Evolutionary conservation across 2,888 invertebrate genomes (phyloP), one percentile per base, ranked within the genome.

Genomic region (Luperina nickerlii): DNA sequence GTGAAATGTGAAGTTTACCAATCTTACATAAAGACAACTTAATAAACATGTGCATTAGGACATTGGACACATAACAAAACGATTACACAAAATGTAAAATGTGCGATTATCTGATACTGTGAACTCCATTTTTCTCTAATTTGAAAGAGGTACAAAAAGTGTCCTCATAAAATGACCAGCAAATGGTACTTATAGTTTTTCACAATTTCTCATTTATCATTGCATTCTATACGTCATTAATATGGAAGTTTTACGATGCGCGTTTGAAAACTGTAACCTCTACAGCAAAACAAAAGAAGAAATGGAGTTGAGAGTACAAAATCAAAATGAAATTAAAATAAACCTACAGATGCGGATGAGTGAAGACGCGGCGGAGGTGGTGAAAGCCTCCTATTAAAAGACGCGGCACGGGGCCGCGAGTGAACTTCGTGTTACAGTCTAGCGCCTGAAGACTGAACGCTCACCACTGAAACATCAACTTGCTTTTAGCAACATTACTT

Each of bases 391-490:
- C 92, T 96, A 92, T 93, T 90, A 90, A 91, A 92, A 85, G 94
- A 92, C 92, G 94, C 93, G 94, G 94, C 94, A 92, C 88, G 93
- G 89, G 93, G 93, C 94, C 94, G 93, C 92, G 89, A 88, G 88
- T 89, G 89, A 88, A 90, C 90, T 87, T 91, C 91, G 89, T 91
- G 92, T 93, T 96, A 97, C 92, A 96, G 93, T 95, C 95, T 95
- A 94, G 96, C 96, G 92, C 96, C 96, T 89, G 92, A 93, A 92
- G 96, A 96, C 93, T 96, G 96, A 92, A 96, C 93, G 95, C 91
- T 94, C 95, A 96, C 92, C 94, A 96, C 97, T 97, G 97, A 96
- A 97, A 97, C 93, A 96, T 96, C 91, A 96, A 96, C 92, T 94
- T 92, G 91, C 90, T 86, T 96, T 96, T 95, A 96, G 92, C 92